Evolutionary conservation across 2,113 vertebrate genomes (phyloP).

Genomic region (Tylochromis polylepis): DNA sequence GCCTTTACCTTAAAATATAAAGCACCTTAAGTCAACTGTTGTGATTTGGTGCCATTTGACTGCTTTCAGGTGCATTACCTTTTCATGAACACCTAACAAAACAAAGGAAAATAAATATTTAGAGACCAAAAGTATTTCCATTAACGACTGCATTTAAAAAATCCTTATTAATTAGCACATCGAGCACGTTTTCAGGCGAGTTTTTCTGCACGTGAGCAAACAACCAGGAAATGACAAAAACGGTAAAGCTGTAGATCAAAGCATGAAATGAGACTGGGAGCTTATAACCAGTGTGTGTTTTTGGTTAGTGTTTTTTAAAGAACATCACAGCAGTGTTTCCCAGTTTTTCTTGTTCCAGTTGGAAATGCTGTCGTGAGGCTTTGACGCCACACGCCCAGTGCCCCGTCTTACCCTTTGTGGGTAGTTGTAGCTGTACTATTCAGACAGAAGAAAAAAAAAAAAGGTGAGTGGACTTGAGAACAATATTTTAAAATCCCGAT

Average conservation of each 20-base stretch:
- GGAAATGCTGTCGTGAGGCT: neutral
- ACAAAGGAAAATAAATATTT: neutral
- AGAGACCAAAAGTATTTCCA: neutral
- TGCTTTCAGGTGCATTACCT: neutral
- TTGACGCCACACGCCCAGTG: neutral
- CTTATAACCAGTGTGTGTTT: fast-evolving
- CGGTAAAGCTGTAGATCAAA: neutral
- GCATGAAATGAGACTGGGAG: neutral
- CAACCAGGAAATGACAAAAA: neutral
- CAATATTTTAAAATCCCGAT: neutral
- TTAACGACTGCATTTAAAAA: neutral
- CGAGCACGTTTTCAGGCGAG: neutral
- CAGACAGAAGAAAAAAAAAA: neutral
- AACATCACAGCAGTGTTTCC: neutral
- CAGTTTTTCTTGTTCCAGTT: neutral
- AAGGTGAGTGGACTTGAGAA: neutral
- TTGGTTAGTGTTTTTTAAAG: neutral
- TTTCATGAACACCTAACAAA: neutral
- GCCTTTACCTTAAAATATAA: neutral
- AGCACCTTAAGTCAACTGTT: neutral
- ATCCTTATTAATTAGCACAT: neutral
- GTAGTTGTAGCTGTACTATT: fast-evolving
- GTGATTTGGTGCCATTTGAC: fast-evolving
- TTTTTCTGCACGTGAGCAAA: neutral
- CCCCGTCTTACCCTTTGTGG: fast-evolving